Evolutionary conservation across 2,113 vertebrate genomes (phyloP).

Genomic region (Euleptes europaea): DNA sequence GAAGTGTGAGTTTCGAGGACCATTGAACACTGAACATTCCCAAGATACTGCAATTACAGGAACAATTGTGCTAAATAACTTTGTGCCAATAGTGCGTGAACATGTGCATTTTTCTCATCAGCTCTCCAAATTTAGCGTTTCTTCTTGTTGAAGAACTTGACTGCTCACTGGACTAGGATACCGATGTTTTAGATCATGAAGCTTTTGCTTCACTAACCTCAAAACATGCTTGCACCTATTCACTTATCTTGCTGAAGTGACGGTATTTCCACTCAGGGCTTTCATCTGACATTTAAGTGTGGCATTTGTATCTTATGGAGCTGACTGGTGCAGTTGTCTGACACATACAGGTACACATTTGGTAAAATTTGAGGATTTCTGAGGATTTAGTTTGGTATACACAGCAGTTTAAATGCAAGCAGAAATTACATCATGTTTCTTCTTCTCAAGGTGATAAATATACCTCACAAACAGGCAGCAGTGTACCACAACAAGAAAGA

Average conservation of each 20-base stretch:
- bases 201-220: neutral
- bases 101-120: constrained; percentile 13
- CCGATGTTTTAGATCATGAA: constrained; percentile 17
- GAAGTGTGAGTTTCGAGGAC: constrained; percentile 59
- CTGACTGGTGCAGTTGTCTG: constrained; percentile 17
- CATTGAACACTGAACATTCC: constrained; percentile 58
- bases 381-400: neutral
- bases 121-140: constrained; percentile 38
- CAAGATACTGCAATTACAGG: constrained; percentile 59
- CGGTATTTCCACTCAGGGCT: constrained; percentile 13
- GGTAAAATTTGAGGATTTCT: constrained; percentile 2
- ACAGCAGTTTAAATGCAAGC: neutral
- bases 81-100: constrained; percentile 57
- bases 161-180: neutral
- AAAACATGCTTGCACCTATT: neutral
- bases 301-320: constrained; percentile 13
- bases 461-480: neutral
- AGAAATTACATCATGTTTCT: neutral
- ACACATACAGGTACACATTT: constrained; percentile 3
- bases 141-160: constrained; percentile 26
- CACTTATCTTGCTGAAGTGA: constrained; percentile 13
- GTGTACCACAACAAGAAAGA: constrained; percentile 30
- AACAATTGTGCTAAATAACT: constrained; percentile 67
- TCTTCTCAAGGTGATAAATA: constrained; percentile 24
- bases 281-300: constrained; percentile 28